Percentiles rank a stretch among this genome's conserved stretches.
These are phyloP conservation scores for Enteromius thamalakanensis DNA, from an alignment of 2,797 vertebrate species.

Conservation along the genomic window DNA sequence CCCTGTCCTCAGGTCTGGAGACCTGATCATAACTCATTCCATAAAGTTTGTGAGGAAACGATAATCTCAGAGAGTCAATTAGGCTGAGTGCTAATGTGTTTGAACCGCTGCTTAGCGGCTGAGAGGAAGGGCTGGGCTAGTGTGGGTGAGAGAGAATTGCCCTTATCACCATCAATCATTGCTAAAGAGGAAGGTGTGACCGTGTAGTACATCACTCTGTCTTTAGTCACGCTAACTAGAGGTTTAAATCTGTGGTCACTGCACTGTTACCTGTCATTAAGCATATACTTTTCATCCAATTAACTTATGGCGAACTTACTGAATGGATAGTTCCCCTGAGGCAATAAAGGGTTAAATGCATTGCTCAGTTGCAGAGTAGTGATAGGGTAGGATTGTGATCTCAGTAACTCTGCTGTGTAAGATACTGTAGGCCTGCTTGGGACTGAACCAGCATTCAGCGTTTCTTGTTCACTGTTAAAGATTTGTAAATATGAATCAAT, in stretches of 20 bases:
- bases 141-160: slow-evolving; percentile 56
- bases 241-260: slow-evolving; percentile 44
- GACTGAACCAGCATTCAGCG: background rate
- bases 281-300: slow-evolving; percentile 17
- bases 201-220: slow-evolving; percentile 45
- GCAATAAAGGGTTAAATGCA: background rate
- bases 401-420: slow-evolving; percentile 5
- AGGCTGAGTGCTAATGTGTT: slow-evolving; percentile 59
- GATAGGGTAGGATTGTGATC: background rate
- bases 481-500: background rate
- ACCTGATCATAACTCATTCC: slow-evolving; percentile 58
- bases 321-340: background rate
- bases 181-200: slow-evolving; percentile 47
- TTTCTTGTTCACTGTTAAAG: background rate
- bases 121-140: slow-evolving; percentile 41
- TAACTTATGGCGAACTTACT: slow-evolving; percentile 11
- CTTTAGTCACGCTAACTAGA: slow-evolving; percentile 39
- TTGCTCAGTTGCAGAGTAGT: background rate
- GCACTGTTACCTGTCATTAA: slow-evolving; percentile 26
- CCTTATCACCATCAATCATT: slow-evolving; percentile 57
- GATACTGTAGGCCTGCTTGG: background rate
- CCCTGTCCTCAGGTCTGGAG: slow-evolving; percentile 50
- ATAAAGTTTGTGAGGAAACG: slow-evolving; percentile 58
- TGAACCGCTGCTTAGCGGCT: slow-evolving; percentile 44
- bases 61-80: slow-evolving; percentile 60